Evolutionary conservation across 2,113 vertebrate species (phyloP).

Genomic region (Microtus richardsoni): DNA sequence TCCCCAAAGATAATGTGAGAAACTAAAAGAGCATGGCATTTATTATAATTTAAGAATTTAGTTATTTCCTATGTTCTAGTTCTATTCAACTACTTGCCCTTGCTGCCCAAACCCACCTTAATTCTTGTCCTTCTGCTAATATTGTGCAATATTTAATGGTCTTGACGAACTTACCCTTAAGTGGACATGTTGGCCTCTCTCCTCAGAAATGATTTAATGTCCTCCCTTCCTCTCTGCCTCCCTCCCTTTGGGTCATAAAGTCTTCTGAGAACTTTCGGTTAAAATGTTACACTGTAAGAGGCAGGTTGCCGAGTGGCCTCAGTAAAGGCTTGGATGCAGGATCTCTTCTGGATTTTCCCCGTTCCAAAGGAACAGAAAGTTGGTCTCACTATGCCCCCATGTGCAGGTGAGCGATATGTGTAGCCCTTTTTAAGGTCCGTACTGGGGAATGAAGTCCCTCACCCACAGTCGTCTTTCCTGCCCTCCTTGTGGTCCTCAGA

Average conservation of each 20-base stretch:
- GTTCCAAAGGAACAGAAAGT: neutral
- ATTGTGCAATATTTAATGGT: constrained; percentile 49
- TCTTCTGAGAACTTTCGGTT: constrained; percentile 25
- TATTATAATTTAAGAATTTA: constrained; percentile 58
- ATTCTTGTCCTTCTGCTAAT: constrained; percentile 38
- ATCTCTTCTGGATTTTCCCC: neutral
- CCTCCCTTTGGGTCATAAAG: constrained; percentile 30
- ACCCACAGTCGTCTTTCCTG: neutral
- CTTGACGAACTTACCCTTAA: constrained; percentile 63
- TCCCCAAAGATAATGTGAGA: neutral
- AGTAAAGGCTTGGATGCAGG: neutral
- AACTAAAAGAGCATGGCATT: neutral
- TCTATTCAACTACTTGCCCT: neutral
- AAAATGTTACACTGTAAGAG: constrained; percentile 21
- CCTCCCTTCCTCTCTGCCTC: constrained; percentile 46
- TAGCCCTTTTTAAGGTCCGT: neutral
- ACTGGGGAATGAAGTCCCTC: neutral
- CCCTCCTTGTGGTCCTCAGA: neutral
- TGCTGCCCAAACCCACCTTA: neutral
- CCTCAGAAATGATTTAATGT: neutral
- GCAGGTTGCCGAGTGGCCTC: constrained; percentile 1
- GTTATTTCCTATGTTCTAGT: constrained; percentile 46
- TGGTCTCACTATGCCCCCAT: neutral
- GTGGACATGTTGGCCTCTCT: constrained; percentile 38
- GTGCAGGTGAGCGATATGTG: neutral